Conservation (phyloP, 2,113 vertebrate genomes). For the Limanda limanda region DNA sequence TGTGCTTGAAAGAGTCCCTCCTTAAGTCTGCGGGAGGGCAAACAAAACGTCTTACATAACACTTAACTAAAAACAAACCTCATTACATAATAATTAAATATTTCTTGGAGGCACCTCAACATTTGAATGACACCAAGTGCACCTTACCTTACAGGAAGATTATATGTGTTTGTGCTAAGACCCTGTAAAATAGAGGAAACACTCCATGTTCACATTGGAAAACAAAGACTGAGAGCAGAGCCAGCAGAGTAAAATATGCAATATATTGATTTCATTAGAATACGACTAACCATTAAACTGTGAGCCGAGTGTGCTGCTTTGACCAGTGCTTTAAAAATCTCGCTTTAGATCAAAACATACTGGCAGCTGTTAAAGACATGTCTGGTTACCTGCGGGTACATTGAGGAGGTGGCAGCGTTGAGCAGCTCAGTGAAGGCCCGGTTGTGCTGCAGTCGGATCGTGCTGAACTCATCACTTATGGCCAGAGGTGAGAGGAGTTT, state of each 20-base stretch:
- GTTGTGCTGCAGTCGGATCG: slow-evolving; percentile 93
- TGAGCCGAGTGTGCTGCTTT: not conserved
- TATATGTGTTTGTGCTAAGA: slow-evolving; percentile 59
- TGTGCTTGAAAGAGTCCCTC: slow-evolving; percentile 91
- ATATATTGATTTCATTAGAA: too few species aligned
- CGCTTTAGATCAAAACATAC: too few species aligned
- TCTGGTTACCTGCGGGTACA: slow-evolving; percentile 78
- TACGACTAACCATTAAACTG: not conserved
- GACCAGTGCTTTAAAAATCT: not conserved
- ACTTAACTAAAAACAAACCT: not conserved
- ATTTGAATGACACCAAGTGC: not conserved
- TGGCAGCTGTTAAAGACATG: too few species aligned
- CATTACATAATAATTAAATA: not conserved
- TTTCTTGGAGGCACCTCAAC: not conserved
- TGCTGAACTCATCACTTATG: slow-evolving; percentile 95
- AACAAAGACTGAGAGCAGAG: not conserved
- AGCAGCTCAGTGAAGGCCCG: slow-evolving; percentile 92
- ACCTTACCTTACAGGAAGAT: slow-evolving; percentile 70
- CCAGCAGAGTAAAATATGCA: too few species aligned
- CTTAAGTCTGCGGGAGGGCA: slow-evolving; percentile 80
- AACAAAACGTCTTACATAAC: not conserved
- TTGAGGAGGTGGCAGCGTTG: slow-evolving; percentile 76
- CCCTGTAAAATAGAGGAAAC: slow-evolving; percentile 62
- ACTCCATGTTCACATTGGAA: slow-evolving; percentile 1
- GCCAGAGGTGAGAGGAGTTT: slow-evolving; percentile 93